Base-by-base conservation (phyloP, 2,113 vertebrate genomes). In the Hydropotes inermis region DNA sequence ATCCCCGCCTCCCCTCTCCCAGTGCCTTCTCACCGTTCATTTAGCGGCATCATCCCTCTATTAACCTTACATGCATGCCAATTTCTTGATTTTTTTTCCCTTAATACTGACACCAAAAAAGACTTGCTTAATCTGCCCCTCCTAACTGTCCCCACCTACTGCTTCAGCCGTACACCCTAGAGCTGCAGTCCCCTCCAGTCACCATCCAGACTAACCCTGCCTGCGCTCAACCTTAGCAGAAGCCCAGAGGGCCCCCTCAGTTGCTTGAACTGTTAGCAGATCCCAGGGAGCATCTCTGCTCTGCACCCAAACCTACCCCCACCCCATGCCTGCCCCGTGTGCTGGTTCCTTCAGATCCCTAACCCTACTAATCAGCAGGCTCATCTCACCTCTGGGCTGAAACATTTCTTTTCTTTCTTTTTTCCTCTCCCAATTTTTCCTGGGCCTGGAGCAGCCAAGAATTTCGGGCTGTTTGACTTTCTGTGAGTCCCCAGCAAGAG, bases 401-500 rank as follows among this genome's bases (percentile, higher is more conserved):
- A 99, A 99, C 82, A 78, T 98, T 96, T 99, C 97, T 98, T 98
- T 98, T 99, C 98, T 99, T 98, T 97, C 93, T 99, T 99, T 99
- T 99, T 99, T 98, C 98, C 98, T 98, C 97, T 98, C 94, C 88
- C 89, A 78, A 97, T 98, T 97, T 98, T 94, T 91, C 97, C 97
- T 98, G 97, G 98, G 97, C 95, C 96, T 99, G 98, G 98, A 99
- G 99, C 99, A 99, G 99, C 99, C 98, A 99, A 99, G 99, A 99
- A 98, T 99, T 99, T 99, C 98, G 99, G 99, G 99, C 99, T 99
- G 96, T 99, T 99, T 99, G 99, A 99, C 99, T 99, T 99, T 99
- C 99, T 99, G 98, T 99, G 99, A 99, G 97, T 98, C 98, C 98
- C 98, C 98, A 92, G 93, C 98, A 97, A 11, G 0, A 97, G 98